Evolutionary conservation across 2,113 vertebrate genomes (phyloP).

Genomic region (Neomonachus schauinslandi): DNA sequence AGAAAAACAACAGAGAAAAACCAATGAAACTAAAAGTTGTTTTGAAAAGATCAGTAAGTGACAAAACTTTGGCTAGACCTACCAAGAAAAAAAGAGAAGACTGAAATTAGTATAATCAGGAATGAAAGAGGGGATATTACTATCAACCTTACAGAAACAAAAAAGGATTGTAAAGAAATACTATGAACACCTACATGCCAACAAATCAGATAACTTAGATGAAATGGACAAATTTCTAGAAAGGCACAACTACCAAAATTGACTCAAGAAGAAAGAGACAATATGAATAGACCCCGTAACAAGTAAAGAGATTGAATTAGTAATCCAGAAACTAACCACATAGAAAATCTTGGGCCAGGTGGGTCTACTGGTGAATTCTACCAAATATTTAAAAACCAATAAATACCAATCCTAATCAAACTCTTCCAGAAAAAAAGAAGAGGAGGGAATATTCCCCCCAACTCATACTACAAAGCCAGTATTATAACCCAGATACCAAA

Average conservation of each 20-base stretch:
- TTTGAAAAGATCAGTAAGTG: conserved; percentile 22
- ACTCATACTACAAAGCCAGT: neutral
- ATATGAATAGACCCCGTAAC: neutral
- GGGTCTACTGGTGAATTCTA: neutral
- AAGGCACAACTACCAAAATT: neutral
- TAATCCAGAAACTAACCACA: neutral
- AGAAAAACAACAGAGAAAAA: neutral
- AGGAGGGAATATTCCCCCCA: neutral
- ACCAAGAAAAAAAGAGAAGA: neutral
- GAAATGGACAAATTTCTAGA: neutral
- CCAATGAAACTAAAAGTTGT: neutral
- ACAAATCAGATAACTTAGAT: neutral
- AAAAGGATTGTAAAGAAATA: neutral
- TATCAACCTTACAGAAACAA: neutral
- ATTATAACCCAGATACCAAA: neutral
- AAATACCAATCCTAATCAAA: neutral
- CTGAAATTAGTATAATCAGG: neutral
- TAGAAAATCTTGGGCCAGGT: neutral
- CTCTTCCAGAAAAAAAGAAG: neutral
- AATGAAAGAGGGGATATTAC: neutral
- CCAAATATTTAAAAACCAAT: neutral
- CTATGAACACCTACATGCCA: neutral
- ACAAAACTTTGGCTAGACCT: neutral
- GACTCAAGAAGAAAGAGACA: neutral
- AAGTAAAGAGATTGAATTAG: neutral